A percentile compares a stretch with the other conserved stretches of the same genome.
These are phyloP conservation scores for Cygnus atratus DNA, from an alignment of 2,113 vertebrate species.

Conservation along the genomic window DNA sequence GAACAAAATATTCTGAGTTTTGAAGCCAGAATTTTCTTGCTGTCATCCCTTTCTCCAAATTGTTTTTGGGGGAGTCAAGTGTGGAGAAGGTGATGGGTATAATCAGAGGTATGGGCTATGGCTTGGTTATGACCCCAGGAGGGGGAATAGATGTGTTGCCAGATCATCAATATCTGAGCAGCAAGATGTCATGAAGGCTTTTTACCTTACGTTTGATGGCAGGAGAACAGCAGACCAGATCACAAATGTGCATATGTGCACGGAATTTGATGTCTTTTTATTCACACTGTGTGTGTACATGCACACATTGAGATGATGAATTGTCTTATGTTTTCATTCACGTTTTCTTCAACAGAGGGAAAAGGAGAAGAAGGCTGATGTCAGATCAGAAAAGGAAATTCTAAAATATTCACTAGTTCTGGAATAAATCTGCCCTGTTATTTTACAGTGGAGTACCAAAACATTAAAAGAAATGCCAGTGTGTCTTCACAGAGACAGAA, in stretches of 20 bases:
- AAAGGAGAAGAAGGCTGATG: not conserved
- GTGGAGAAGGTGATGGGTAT: not conserved
- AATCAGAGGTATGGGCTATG: not conserved
- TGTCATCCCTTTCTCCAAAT: not conserved
- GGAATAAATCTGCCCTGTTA: not conserved
- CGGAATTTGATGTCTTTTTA: not conserved
- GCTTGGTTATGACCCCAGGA: not conserved
- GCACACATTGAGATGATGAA: not conserved
- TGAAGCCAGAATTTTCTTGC: not conserved
- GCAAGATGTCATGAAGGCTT: not conserved
- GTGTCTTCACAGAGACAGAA: accelerated
- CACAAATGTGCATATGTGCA: not conserved
- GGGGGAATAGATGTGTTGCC: not conserved
- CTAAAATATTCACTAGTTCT: not conserved
- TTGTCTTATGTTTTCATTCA: not conserved
- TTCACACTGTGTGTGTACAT: not conserved
- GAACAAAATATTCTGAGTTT: not conserved
- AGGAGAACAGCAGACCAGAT: not conserved
- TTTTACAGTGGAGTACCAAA: not conserved
- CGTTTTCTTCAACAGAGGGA: not conserved
- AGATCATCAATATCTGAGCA: not conserved
- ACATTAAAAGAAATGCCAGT: not conserved
- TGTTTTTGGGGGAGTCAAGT: not conserved
- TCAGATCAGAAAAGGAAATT: not conserved
- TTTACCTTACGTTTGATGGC: not conserved